A percentile compares a stretch with the other conserved stretches of the same genome.
Evolutionary conservation across 2,797 vertebrate genomes (phyloP).

Genomic region (Apogon hyalosoma): DNA sequence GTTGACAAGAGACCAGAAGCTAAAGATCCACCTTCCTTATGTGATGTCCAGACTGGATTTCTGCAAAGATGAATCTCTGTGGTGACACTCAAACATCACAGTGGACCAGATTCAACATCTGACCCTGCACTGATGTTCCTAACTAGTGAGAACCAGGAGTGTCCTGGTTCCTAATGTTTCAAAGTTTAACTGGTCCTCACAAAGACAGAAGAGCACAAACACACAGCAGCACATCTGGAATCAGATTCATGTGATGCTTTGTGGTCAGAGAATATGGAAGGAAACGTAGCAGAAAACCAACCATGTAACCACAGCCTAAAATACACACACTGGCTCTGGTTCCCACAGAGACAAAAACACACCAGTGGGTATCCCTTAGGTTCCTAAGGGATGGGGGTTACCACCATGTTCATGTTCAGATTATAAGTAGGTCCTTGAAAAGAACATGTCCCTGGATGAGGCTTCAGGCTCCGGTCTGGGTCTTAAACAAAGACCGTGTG

Average conservation of each 20-base stretch:
- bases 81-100: too few relatives aligned
- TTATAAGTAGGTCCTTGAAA: too few relatives aligned
- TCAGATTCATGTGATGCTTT: constrained; percentile 23
- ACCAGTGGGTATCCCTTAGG: neutral
- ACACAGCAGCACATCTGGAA: constrained; percentile 21
- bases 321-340: constrained; percentile 8
- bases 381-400: too few relatives aligned
- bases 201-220: neutral
- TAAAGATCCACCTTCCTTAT: too few relatives aligned
- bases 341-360: constrained; percentile 9
- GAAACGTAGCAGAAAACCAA: constrained; percentile 15
- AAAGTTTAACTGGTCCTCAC: neutral
- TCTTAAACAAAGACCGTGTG: too few relatives aligned
- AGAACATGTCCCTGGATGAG: too few relatives aligned
- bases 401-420: too few relatives aligned
- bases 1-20: too few relatives aligned
- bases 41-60: too few relatives aligned
- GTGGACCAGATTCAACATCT: neutral
- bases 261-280: constrained; percentile 14
- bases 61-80: too few relatives aligned
- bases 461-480: too few relatives aligned
- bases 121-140: neutral
- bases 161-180: neutral
- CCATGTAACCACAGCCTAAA: constrained; percentile 8
- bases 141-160: neutral